Percentiles rank a stretch among this genome's conserved stretches.
Conservation (phyloP, 2,797 vertebrate species). For the Enoplosus armatus region DNA sequence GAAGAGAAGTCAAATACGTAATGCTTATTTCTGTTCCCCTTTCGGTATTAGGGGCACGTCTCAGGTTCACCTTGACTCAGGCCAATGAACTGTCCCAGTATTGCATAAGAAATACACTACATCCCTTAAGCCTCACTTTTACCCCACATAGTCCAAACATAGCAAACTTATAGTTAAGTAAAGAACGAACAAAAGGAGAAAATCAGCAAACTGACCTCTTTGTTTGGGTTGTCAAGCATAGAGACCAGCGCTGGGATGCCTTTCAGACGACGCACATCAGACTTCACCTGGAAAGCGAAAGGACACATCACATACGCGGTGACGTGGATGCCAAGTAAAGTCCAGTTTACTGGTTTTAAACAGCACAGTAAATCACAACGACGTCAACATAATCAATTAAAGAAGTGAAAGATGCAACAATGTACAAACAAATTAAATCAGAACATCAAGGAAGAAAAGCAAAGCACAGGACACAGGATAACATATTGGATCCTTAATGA, state of each 20-base stretch:
- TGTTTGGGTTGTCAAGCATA: slow-evolving; percentile 94
- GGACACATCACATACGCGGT: neutral
- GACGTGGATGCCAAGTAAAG: neutral
- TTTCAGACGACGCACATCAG: slow-evolving; percentile 89
- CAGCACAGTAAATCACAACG: neutral
- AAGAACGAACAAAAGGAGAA: slow-evolving; percentile 18
- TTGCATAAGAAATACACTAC: slow-evolving; percentile 29
- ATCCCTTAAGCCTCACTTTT: slow-evolving; percentile 38
- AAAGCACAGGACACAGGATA: slow-evolving; percentile 1
- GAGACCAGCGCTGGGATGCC: slow-evolving; percentile 94
- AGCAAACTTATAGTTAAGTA: slow-evolving; percentile 23
- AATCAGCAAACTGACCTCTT: slow-evolving; percentile 85
- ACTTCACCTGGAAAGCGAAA: slow-evolving; percentile 80
- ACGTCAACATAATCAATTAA: neutral
- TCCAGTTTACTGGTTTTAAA: neutral
- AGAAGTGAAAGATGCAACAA: neutral
- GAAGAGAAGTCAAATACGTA: slow-evolving; percentile 30
- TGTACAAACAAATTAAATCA: neutral
- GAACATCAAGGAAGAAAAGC: neutral
- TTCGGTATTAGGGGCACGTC: slow-evolving; percentile 23
- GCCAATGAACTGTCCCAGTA: neutral
- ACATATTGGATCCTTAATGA: neutral
- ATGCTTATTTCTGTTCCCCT: slow-evolving; percentile 41
- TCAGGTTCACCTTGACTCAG: slow-evolving; percentile 14
- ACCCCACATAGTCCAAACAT: slow-evolving; percentile 14